These are phyloP conservation scores for Helicoverpa zea DNA, from an alignment of 1,140 invertebrate genomes.

Conservation along the genomic window DNA sequence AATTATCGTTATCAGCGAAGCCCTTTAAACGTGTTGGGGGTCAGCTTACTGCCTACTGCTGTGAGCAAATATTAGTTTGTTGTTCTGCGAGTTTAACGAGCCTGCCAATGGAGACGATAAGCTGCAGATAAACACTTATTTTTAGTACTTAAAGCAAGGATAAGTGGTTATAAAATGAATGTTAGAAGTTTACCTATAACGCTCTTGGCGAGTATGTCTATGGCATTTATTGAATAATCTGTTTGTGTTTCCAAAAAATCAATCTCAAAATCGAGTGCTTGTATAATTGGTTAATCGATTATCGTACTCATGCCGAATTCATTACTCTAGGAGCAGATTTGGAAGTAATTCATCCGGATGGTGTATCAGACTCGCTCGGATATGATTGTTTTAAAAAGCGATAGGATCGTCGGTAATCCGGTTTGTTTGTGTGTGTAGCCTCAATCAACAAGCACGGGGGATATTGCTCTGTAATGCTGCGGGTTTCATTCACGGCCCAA, in stretches of 20 bases:
- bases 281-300: too few relatives aligned
- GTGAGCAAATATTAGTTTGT: background rate
- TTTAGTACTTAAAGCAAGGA: too few relatives aligned
- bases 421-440: background rate
- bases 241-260: too few relatives aligned
- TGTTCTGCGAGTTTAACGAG: background rate
- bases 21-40: background rate
- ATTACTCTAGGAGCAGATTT: too few relatives aligned
- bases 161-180: too few relatives aligned
- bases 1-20: background rate
- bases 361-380: too few relatives aligned
- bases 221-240: background rate
- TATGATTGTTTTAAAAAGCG: slow-evolving; percentile 1
- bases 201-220: background rate
- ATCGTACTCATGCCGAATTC: too few relatives aligned
- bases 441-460: background rate
- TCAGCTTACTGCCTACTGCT: background rate
- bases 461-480: background rate
- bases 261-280: too few relatives aligned
- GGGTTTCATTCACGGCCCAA: background rate
- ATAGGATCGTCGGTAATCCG: background rate
- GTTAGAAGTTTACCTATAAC: too few relatives aligned
- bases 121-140: too few relatives aligned
- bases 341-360: too few relatives aligned
- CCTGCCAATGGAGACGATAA: too few relatives aligned